Evolutionary conservation across 1,140 invertebrate species (phyloP), one percentile per base, ranked within the genome.

Genomic region (Brachionus rubens): DNA sequence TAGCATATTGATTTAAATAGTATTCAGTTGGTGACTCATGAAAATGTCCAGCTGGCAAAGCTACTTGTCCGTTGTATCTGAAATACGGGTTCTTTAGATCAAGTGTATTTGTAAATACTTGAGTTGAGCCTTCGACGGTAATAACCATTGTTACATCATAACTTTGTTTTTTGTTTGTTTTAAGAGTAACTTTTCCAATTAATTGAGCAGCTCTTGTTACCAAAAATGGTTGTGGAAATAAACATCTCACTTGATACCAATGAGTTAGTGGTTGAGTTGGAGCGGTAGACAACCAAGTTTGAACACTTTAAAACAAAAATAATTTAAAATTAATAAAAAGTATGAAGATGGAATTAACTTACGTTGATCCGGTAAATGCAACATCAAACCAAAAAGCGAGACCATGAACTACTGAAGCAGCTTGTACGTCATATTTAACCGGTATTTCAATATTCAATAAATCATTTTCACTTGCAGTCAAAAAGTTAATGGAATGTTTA

Each of bases 381-480:
- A 98, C 96, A 87, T 99, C 96, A 86, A 99, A 99, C 96, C 96
- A 99, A 86, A 99, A 98, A 19, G 96, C 96, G 76, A 99, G 86
- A 7, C 96, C 96, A 82, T 99, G 96, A 77, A 97, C 91, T 76
- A 94, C 93, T 52, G 93, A 94, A 21, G 94, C 91, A 83, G 96
- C 92, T 79, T 92, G 87, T 77, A 96, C 88, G 80, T 91, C 91
- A 87, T 96, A 98, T 83, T 93, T 91, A 30, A 99, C 88, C 76
- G 96, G 94, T 81, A 99, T 94, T 83, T 95, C 90, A 85, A 99
- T 97, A 81, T 90, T 89, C 85, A 98, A 94, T 79, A 99, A 88
- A 85, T 98, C 94, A 80, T 90, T 90, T 88, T 98, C 96, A 80
- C 92, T 88, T 21, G 93, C 92, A 79, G 90, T 90, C 80, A 92